Percentiles rank a stretch among this genome's conserved stretches.
These are phyloP conservation scores for Ammodytes marinus DNA, from an alignment of 2,113 vertebrate genomes.

Conservation along the genomic window DNA sequence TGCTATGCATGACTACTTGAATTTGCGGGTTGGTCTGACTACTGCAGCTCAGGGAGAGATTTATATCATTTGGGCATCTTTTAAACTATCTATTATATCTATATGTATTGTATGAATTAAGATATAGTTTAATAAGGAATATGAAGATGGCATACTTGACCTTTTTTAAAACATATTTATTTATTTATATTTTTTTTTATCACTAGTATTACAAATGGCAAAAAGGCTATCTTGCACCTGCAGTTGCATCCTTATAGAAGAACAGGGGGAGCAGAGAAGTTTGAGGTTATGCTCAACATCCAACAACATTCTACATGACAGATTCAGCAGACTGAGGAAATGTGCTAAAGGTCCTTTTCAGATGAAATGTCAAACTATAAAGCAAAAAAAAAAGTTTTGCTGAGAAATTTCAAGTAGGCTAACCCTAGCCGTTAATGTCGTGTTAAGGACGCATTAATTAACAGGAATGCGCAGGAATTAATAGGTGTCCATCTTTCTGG, in stretches of 20 bases:
- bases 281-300: background rate
- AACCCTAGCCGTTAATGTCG: background rate
- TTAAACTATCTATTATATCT: background rate
- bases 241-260: constrained; percentile 13
- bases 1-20: constrained; percentile 82
- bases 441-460: background rate
- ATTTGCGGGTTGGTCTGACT: constrained; percentile 40
- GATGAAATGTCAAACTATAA: background rate
- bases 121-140: background rate
- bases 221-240: constrained; percentile 26
- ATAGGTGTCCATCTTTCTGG: background rate
- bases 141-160: background rate
- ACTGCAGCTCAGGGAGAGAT: constrained; percentile 28
- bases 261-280: background rate
- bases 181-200: background rate
- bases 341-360: background rate
- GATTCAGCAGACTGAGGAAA: background rate
- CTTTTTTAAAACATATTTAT: too few relatives aligned
- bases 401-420: background rate
- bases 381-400: background rate
- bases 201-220: background rate
- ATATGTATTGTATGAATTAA: background rate
- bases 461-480: background rate
- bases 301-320: background rate
- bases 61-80: background rate